Evolutionary conservation across 2,113 vertebrate genomes (phyloP).

Genomic region (Colaptes auratus): DNA sequence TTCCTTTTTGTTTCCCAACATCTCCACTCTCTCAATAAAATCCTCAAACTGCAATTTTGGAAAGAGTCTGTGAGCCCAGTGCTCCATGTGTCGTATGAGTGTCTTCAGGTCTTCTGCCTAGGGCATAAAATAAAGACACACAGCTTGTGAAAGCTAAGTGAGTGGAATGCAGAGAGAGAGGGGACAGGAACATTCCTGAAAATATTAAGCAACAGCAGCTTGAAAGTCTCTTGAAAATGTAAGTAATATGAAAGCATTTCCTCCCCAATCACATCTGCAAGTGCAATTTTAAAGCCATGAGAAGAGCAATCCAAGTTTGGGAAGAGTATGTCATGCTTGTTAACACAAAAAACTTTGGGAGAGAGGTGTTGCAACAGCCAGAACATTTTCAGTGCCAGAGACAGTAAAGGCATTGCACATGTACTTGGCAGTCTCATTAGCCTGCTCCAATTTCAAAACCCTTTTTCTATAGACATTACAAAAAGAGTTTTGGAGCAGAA

Average conservation of each 20-base stretch:
- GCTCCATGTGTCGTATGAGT: slow-evolving; percentile 91
- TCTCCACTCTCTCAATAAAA: slow-evolving; percentile 89
- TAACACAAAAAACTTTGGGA: background rate
- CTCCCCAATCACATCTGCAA: background rate
- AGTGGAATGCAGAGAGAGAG: background rate
- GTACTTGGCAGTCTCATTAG: background rate
- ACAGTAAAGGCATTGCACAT: background rate
- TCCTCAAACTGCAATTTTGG: slow-evolving; percentile 95
- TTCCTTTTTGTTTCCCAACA: slow-evolving; percentile 90
- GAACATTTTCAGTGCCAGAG: background rate
- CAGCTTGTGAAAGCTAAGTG: background rate
- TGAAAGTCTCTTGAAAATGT: background rate
- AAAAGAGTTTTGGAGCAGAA: background rate
- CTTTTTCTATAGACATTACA: background rate
- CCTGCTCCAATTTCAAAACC: background rate
- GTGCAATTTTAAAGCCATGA: background rate
- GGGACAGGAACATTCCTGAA: background rate
- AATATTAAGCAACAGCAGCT: background rate
- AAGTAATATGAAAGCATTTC: fast-evolving
- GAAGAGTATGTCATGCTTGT: background rate
- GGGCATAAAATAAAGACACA: background rate
- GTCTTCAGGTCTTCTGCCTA: slow-evolving; percentile 89
- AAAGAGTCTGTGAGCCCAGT: slow-evolving; percentile 95
- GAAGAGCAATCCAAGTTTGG: background rate
- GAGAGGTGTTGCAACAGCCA: background rate